Conservation (phyloP, 1,140 invertebrate species). For the Lasaia peninsularis region DNA sequence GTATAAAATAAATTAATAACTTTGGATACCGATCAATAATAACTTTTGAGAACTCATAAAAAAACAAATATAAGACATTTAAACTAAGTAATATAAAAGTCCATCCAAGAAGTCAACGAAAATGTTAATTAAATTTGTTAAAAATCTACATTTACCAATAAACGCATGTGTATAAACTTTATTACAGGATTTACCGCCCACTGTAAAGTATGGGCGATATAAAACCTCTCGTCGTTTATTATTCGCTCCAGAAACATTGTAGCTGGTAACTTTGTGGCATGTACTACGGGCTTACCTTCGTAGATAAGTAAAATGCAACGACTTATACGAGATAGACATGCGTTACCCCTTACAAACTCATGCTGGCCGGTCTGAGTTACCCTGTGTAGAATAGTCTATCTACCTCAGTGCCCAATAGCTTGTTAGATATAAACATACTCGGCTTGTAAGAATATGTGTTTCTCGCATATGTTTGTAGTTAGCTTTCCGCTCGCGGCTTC, state of each 20-base stretch:
- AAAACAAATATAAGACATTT: background rate
- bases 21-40: too few relatives aligned
- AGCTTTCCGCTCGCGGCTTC: too few relatives aligned
- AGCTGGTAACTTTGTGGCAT: constrained; percentile 6
- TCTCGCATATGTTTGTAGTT: too few relatives aligned
- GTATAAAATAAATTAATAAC: too few relatives aligned
- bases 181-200: constrained; percentile 8
- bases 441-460: too few relatives aligned
- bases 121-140: background rate
- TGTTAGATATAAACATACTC: too few relatives aligned
- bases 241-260: constrained; percentile 2
- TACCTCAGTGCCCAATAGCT: too few relatives aligned
- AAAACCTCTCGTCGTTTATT: constrained; percentile 13
- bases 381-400: too few relatives aligned
- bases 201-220: background rate
- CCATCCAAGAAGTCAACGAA: background rate
- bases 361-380: too few relatives aligned
- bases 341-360: background rate
- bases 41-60: too few relatives aligned
- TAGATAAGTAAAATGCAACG: background rate
- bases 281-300: constrained; percentile 2
- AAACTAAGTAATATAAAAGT: background rate
- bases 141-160: background rate
- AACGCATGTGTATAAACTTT: background rate
- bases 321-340: constrained; percentile 1